Conservation (phyloP, 1,140 invertebrate species). For the Maconellicoccus hirsutus region DNA sequence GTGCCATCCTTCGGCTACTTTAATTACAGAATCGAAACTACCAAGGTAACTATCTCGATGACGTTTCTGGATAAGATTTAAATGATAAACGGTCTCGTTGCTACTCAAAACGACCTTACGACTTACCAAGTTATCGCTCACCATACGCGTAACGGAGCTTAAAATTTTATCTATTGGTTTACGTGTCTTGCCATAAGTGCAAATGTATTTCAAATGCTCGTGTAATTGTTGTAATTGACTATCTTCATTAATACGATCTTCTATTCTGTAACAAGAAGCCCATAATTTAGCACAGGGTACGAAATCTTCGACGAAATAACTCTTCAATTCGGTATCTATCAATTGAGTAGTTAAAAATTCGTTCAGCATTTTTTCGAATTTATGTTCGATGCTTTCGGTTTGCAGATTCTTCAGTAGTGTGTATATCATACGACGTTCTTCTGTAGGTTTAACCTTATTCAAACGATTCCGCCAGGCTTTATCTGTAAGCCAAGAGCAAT, state of each 20-base stretch:
- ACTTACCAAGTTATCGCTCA: not conserved
- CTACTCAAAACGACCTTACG: not conserved
- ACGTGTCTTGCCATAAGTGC: not conserved
- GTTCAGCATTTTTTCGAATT: not conserved
- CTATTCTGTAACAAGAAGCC: not conserved
- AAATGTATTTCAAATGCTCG: not conserved
- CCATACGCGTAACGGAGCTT: not conserved
- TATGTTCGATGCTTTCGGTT: not conserved
- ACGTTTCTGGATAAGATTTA: not conserved
- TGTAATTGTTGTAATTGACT: not conserved
- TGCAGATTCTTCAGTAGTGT: not conserved
- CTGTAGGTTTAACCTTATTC: not conserved
- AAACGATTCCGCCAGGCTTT: constrained; percentile 11
- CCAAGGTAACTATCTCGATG: not conserved
- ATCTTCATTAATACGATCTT: not conserved
- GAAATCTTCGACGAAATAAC: not conserved
- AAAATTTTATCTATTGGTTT: not conserved
- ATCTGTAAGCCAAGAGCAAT: not conserved
- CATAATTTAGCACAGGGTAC: not conserved
- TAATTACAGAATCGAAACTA: not conserved
- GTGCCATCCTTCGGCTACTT: not conserved
- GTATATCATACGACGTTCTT: not conserved
- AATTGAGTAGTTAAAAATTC: not conserved
- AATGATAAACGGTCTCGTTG: not conserved
- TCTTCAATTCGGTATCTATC: not conserved